Evolutionary conservation across 2,113 vertebrate genomes (phyloP), one percentile per base, ranked within the genome.

Genomic region (Cynocephalus volans): DNA sequence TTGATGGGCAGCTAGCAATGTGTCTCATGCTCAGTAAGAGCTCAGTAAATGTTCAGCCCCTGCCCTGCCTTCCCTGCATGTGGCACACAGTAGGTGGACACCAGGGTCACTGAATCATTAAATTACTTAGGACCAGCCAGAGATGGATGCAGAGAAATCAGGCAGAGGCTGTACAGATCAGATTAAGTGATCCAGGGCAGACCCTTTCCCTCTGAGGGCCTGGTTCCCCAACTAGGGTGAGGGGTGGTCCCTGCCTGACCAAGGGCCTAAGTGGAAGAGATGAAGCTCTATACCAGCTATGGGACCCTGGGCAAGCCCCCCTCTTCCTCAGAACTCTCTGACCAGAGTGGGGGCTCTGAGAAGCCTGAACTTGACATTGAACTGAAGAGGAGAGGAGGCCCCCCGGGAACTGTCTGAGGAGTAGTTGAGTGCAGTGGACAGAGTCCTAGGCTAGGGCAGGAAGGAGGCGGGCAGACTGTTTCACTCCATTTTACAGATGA

Each of bases 401-500:
- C 12, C 21, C 60, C 21, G 24, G 75, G 81, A 65, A 48, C 26
- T 67, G 21, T 45, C 23, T 36, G 50, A 81, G 70, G 58, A 90
- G 70, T 0, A 83, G 41, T 72, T 15, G 2, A 26, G 31, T 52
- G 6, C 48, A 56, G 28, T 54, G 86, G 77, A n/a, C 60, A 65
- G 84, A 84, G 36, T 23, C 15, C 70, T 58, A 33, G 81, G 33
- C 83, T 36, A 24, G 21, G 45, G 62, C 13, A 6, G 56, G 26
- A 62, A 56, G 1, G 65, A 50, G 70, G 31, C 64, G 15, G 41
- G 36, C 21, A 41, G 45, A 64, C 41, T 54, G 26, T 28, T 75
- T 88, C 17, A 69, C 67, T 36, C 91, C 56, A 45, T 88, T 89
- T 94, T 50, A 62, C 41, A 81, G 87, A 90, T 12, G 62, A 93